A percentile compares a stretch with the other conserved stretches of the same genome.
Evolutionary conservation across 2,113 vertebrate species (phyloP).

Genomic region (Etia nguti): DNA sequence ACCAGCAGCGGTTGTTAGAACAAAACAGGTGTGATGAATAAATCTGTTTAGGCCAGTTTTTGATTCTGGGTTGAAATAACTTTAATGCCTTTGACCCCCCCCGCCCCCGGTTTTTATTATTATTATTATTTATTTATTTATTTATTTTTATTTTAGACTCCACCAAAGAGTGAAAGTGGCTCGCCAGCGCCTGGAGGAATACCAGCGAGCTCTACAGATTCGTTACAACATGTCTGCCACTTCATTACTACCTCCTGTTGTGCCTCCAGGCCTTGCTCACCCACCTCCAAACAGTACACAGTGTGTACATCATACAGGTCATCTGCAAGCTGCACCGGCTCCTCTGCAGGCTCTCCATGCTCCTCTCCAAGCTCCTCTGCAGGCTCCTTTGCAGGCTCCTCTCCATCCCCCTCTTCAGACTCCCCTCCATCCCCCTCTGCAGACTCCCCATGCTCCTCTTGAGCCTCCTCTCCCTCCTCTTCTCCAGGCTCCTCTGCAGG

Average conservation of each 20-base stretch:
- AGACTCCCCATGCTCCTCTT: not conserved
- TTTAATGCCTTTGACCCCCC: not conserved
- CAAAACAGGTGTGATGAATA: constrained; percentile 77
- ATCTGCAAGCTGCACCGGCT: not conserved
- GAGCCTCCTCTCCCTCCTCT: accelerated
- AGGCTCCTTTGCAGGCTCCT: not conserved
- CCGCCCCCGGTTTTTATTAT: not conserved
- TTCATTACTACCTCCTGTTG: not conserved
- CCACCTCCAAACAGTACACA: not conserved
- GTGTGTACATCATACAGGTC: not conserved
- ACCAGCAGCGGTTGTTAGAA: constrained; percentile 80
- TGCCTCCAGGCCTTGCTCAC: not conserved
- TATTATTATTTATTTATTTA: not conserved
- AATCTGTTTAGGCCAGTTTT: not conserved
- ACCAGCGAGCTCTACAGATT: constrained; percentile 76
- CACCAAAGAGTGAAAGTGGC: constrained; percentile 79
- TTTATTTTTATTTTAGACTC: constrained; percentile 55
- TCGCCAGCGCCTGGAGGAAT: constrained; percentile 77
- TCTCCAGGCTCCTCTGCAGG: not conserved
- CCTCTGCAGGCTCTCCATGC: accelerated
- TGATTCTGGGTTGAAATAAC: not conserved
- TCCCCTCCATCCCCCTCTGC: not conserved
- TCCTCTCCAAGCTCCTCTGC: not conserved
- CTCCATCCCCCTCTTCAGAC: accelerated
- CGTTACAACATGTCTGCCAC: constrained; percentile 47